These are phyloP conservation scores for Dasysyrphus albostriatus DNA, from an alignment of 2,888 invertebrate species.

Conservation along the genomic window DNA sequence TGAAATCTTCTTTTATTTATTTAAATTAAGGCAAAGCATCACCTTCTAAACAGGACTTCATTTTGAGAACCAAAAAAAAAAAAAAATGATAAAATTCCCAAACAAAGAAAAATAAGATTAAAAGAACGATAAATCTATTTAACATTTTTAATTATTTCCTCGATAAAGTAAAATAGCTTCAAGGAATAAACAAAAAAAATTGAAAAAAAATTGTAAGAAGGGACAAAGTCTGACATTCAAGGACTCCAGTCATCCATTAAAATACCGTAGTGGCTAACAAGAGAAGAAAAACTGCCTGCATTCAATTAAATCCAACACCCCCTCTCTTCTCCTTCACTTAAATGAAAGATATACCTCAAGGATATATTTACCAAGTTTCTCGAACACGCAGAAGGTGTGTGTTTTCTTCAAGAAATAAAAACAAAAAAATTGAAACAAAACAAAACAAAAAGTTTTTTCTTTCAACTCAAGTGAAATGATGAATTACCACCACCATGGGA, in stretches of 20 bases:
- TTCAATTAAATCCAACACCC: constrained; percentile 33
- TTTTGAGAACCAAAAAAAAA: not conserved
- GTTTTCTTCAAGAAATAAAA: not conserved
- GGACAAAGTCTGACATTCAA: constrained; percentile 5
- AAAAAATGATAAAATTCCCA: not conserved
- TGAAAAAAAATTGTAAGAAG: not conserved
- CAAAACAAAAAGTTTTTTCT: constrained; percentile 28
- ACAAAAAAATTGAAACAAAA: constrained; percentile 19
- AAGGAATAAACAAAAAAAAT: not conserved
- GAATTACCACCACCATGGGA: constrained; percentile 53
- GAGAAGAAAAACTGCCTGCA: constrained; percentile 42
- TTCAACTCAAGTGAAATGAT: constrained; percentile 58
- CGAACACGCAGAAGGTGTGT: constrained; percentile 25
- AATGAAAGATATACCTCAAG: constrained; percentile 15
- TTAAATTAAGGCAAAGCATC: not conserved
- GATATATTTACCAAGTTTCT: constrained; percentile 18
- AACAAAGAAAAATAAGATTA: not conserved
- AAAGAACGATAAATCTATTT: not conserved
- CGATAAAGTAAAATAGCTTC: not conserved
- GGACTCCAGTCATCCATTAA: constrained; percentile 29
- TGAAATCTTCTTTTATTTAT: too few species aligned
- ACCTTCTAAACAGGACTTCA: not conserved
- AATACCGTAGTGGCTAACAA: constrained; percentile 30
- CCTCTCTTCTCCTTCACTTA: not conserved
- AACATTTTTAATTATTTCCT: constrained; percentile 11